A percentile compares a stretch with the other conserved stretches of the same genome.
Conservation (phyloP, 1,140 invertebrate genomes). For the Solen grandis region DNA sequence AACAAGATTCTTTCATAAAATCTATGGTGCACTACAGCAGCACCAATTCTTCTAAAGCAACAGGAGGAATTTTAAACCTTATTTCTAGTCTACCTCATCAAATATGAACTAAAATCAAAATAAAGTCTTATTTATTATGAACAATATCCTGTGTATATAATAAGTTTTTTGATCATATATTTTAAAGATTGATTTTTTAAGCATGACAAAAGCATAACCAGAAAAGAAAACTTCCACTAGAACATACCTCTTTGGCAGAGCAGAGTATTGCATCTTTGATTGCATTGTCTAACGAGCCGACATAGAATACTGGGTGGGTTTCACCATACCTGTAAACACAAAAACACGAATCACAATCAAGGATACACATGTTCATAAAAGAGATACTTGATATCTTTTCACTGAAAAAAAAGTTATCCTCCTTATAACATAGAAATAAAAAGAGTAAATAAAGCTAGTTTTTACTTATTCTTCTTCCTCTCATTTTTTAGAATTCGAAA, state of each 20-base stretch:
- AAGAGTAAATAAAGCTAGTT: background rate
- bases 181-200: too few relatives aligned
- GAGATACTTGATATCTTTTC: background rate
- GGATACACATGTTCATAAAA: background rate
- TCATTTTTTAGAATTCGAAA: background rate
- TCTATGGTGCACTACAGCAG: too few relatives aligned
- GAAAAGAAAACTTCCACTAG: too few relatives aligned
- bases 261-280: slow-evolving; percentile 89
- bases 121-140: too few relatives aligned
- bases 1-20: too few relatives aligned
- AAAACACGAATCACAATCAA: background rate
- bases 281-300: slow-evolving; percentile 93
- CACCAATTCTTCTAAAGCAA: too few relatives aligned
- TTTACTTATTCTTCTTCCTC: background rate
- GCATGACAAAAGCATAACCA: too few relatives aligned
- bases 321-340: slow-evolving; percentile 83
- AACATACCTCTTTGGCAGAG: slow-evolving; percentile 94
- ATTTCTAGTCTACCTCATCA: too few relatives aligned
- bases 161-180: too few relatives aligned
- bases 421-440: background rate
- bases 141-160: too few relatives aligned
- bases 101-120: too few relatives aligned
- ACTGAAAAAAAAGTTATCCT: background rate
- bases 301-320: slow-evolving; percentile 93
- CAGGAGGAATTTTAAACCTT: too few relatives aligned